phyloP scores from a whole-genome alignment of 2,113 vertebrate species.

The Holacanthus passer region DNA sequence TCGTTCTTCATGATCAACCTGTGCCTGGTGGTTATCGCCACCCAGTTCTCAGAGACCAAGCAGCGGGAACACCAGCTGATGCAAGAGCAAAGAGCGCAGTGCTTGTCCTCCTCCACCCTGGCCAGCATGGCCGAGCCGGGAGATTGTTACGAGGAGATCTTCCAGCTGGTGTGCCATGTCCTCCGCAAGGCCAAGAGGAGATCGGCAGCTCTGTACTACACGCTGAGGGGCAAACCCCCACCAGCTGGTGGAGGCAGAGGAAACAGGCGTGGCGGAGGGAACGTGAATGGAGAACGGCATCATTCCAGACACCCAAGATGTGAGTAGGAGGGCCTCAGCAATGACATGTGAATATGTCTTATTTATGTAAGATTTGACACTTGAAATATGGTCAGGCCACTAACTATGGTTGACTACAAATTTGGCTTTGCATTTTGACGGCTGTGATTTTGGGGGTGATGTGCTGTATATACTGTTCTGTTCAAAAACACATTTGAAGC shows the following conservation, averaged over 20 bases:
- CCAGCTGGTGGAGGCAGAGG: constrained; percentile 76
- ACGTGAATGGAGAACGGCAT: constrained; percentile 80
- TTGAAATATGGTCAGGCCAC: not conserved
- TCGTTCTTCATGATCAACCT: constrained; percentile 96
- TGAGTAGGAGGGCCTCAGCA: constrained; percentile 62
- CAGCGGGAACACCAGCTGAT: constrained; percentile 98
- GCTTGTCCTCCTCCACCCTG: constrained; percentile 96
- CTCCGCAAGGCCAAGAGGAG: constrained; percentile 96
- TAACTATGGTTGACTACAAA: not conserved
- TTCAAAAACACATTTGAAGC: not conserved
- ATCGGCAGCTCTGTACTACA: constrained; percentile 92
- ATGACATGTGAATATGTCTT: not conserved
- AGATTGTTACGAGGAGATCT: constrained; percentile 98
- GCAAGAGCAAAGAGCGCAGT: constrained; percentile 96
- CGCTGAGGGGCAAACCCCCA: constrained; percentile 86
- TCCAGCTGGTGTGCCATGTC: constrained; percentile 96
- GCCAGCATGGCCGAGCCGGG: constrained; percentile 96
- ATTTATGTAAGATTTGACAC: constrained; percentile 32
- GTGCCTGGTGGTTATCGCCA: constrained; percentile 98
- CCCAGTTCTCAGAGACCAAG: constrained; percentile 99
- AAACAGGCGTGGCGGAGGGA: constrained; percentile 69
- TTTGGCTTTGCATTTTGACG: not conserved
- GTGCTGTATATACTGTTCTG: not conserved
- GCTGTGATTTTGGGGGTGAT: not conserved
- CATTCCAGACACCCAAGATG: constrained; percentile 72